Evolutionary conservation across 2,797 vertebrate genomes (phyloP), one percentile per base, ranked within the genome.

Genomic region (Borostomias antarcticus): DNA sequence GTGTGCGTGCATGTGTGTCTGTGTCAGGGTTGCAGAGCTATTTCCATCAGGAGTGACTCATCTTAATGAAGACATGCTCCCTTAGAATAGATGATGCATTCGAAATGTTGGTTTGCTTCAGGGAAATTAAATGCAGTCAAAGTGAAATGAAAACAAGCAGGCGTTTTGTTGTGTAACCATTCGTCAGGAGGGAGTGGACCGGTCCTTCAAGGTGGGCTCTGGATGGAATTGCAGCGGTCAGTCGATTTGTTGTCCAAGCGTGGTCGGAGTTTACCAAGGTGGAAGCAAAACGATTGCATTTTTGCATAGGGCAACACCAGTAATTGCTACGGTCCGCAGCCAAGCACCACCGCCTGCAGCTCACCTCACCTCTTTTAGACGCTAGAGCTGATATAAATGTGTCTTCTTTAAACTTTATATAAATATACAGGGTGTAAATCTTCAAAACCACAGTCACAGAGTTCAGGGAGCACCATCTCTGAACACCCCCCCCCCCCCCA

Each of bases 161-260:
- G n/a, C 57, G 30, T 59, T 75, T 81, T 83, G 79, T 84, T 70
- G 63, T 2, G 23, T 47, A 29, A 56, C 1, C 63, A 75, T 72
- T 66, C 57, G 53, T 83, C 73, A 62, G 9, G 64, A 73, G 67
- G 11, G 17, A 65, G 63, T 21, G 62, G 64, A 74, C 35, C 26
- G 54, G 15, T 35, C 50, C 87, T 87, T 77, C 86, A 75, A 89
- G 91, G 91, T 92, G 92, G 91, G 76, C 91, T 85, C 84, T 0
- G 78, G 84, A 85, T 91, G 84, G 87, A 90, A 89, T 84, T 67
- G 6, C 63, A 79, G 84, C 17, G 86, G 86, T 89, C 81, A 85
- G 84, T 80, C 76, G 83, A 89, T 90, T 88, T 91, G 85, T 90
- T 86, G 84, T 88, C 64, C 70, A 78, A 77, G 85, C 75, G 83